phyloP scores from a whole-genome alignment of 1,140 invertebrate genomes.

The Acromyrmex heyeri region DNA sequence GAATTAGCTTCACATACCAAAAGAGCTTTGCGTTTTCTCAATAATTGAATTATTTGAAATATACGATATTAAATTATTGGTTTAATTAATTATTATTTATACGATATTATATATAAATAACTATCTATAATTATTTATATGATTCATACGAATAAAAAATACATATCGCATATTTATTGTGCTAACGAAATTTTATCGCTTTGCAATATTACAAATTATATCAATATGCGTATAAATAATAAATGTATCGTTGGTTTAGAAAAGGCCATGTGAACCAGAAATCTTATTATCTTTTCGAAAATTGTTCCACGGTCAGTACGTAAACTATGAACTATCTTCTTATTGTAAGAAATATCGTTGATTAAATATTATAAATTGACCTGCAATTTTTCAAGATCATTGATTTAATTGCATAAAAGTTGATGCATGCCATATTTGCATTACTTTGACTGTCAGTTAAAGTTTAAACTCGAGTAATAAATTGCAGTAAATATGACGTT shows the following conservation, averaged over 20 bases:
- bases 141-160: slow-evolving; percentile 16
- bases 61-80: background rate
- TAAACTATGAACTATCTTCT: background rate
- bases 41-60: too few relatives aligned
- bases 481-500: background rate
- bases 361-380: background rate
- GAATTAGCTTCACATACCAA: background rate
- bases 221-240: background rate
- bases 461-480: background rate
- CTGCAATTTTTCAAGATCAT: background rate
- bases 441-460: slow-evolving; percentile 13
- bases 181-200: background rate
- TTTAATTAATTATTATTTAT: background rate
- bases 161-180: background rate
- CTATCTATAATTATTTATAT: background rate
- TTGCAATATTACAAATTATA: background rate
- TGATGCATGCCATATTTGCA: background rate
- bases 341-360: background rate
- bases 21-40: background rate
- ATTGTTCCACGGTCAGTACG: background rate
- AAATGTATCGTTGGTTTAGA: slow-evolving; percentile 5
- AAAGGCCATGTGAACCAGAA: background rate
- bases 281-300: background rate
- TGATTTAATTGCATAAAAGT: background rate
- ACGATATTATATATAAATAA: background rate